A percentile compares a stretch with the other conserved stretches of the same genome.
Evolutionary conservation across 2,888 invertebrate genomes (phyloP).

Genomic region (Herminia tarsipennalis): DNA sequence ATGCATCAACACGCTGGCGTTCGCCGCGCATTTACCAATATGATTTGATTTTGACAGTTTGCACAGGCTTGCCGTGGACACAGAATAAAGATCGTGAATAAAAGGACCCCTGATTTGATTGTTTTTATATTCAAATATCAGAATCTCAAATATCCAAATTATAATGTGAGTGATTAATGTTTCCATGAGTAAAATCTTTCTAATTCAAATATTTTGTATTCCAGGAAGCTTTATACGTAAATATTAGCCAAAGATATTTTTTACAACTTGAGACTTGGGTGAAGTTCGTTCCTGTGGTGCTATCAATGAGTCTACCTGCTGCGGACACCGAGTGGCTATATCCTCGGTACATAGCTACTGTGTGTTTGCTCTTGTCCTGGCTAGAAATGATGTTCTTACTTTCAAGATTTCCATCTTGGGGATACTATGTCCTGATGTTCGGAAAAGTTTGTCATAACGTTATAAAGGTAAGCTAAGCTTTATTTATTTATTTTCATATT

Average conservation of each 20-base stretch:
- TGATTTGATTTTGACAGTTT: no score
- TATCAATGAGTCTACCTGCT: conserved; percentile 63
- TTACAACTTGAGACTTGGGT: conserved; percentile 81
- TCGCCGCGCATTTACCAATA: no score
- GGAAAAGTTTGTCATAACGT: conserved; percentile 85
- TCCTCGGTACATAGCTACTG: conserved; percentile 80
- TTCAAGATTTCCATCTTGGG: conserved; percentile 85
- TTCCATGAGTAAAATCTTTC: neutral
- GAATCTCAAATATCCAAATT: no score
- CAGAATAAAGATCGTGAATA: no score
- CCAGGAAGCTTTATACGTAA: conserved; percentile 79
- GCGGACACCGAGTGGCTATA: conserved; percentile 63
- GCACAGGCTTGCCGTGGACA: no score
- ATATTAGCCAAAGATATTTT: conserved; percentile 71
- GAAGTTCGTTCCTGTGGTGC: conserved; percentile 71
- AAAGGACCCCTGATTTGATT: no score
- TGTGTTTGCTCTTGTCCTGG: conserved; percentile 84
- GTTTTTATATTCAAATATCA: no score
- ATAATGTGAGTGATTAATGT: no score
- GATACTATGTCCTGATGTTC: conserved; percentile 87
- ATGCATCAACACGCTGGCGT: no score
- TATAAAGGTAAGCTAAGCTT: conserved; percentile 78
- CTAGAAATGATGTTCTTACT: conserved; percentile 84
- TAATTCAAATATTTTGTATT: no score
- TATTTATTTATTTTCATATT: no score